A percentile compares a stretch with the other conserved stretches of the same genome.
phyloP scores from a whole-genome alignment of 1,140 invertebrate species.

The Drosophila cardini region DNA sequence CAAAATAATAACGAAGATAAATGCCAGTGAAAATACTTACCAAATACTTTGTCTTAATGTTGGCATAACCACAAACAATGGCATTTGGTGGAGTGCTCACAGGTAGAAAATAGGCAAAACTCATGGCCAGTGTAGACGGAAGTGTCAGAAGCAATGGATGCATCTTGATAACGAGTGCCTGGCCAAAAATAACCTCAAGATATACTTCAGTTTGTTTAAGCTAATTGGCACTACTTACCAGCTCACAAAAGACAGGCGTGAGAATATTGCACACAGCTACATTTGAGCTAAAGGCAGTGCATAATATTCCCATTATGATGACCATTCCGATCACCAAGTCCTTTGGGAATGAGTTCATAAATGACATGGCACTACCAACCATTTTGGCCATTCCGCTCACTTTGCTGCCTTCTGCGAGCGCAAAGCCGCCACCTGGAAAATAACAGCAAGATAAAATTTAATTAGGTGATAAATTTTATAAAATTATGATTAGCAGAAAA shows the following conservation, averaged over 20 bases:
- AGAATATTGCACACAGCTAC: constrained; percentile 93
- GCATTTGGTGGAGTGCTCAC: constrained; percentile 95
- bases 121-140: constrained; percentile 91
- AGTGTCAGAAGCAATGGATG: constrained; percentile 95
- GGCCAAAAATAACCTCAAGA: constrained; percentile 50
- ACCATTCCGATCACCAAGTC: constrained; percentile 86
- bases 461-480: no score
- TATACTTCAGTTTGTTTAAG: not conserved
- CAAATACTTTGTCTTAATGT: constrained; percentile 65
- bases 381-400: constrained; percentile 90
- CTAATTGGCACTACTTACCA: constrained; percentile 85
- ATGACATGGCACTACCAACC: constrained; percentile 88
- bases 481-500: no score
- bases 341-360: constrained; percentile 85
- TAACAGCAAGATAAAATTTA: no score
- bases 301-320: constrained; percentile 85
- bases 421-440: constrained; percentile 91
- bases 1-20: not conserved
- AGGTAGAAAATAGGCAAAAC: constrained; percentile 89
- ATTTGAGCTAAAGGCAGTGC: constrained; percentile 93
- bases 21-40: constrained; percentile 5
- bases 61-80: constrained; percentile 92
- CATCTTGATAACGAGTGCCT: constrained; percentile 86
- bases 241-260: constrained; percentile 91
- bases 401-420: constrained; percentile 92